Conservation (phyloP, 2,888 invertebrate genomes). For the Pandemis corylana region DNA sequence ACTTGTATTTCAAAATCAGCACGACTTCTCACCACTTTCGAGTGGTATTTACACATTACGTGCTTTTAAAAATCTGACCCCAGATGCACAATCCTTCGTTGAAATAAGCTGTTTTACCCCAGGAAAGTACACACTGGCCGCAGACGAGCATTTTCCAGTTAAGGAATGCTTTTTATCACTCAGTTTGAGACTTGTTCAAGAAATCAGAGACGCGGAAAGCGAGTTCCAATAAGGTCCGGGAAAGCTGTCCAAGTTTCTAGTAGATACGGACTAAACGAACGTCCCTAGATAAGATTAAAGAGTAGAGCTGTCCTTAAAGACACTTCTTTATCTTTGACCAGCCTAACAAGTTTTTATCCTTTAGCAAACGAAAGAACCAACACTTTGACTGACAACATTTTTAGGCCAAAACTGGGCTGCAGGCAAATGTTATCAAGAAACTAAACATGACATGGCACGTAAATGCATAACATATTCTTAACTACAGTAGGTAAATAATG, state of each 20-base stretch:
- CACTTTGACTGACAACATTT: constrained; percentile 10
- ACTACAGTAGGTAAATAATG: not conserved
- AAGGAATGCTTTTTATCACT: constrained; percentile 24
- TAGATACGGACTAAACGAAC: constrained; percentile 30
- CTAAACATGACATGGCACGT: not conserved
- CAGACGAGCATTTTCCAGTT: constrained; percentile 3
- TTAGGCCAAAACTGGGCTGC: not conserved
- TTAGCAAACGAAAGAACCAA: constrained; percentile 12
- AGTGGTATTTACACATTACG: no score
- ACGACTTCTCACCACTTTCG: no score
- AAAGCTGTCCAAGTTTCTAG: constrained; percentile 56
- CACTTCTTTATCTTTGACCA: constrained; percentile 20
- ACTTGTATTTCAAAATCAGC: no score
- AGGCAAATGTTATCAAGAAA: no score
- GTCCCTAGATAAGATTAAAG: constrained; percentile 26
- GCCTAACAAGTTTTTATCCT: constrained; percentile 17
- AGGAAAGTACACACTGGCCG: no score
- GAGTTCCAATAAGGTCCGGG: constrained; percentile 53
- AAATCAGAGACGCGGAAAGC: constrained; percentile 52
- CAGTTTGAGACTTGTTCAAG: constrained; percentile 47
- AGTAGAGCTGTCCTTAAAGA: not conserved
- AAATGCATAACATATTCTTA: no score
- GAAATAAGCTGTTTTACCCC: no score
- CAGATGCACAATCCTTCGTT: no score
- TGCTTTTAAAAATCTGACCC: no score